A percentile compares a stretch with the other conserved stretches of the same genome.
phyloP scores from a whole-genome alignment of 2,888 invertebrate genomes.

The Nipponacmea schrenckii region DNA sequence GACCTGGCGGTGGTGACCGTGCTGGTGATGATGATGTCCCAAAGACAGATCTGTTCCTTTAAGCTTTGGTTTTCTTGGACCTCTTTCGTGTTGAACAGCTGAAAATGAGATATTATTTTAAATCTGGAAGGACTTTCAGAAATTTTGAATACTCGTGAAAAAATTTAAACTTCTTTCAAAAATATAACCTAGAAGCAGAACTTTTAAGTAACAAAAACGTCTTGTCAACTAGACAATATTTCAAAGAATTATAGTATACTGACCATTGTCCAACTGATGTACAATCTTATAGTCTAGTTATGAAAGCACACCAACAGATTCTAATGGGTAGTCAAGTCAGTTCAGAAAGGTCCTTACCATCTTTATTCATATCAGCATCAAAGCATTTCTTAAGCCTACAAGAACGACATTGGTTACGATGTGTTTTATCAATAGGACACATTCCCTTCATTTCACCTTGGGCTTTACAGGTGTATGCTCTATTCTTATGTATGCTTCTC shows the following conservation, averaged over 20 bases:
- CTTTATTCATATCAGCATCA: conserved; percentile 94
- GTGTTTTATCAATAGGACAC: conserved; percentile 94
- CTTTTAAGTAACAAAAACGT: too few species aligned
- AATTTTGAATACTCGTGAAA: too few species aligned
- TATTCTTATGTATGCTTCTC: conserved; percentile 89
- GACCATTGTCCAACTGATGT: too few species aligned
- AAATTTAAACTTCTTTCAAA: too few species aligned
- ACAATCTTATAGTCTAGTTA: too few species aligned
- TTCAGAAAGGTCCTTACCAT: conserved; percentile 76
- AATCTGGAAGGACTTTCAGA: too few species aligned
- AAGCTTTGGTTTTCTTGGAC: conserved; percentile 90
- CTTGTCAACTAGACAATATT: too few species aligned
- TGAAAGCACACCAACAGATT: too few species aligned
- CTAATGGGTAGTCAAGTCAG: too few species aligned
- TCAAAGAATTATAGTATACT: too few species aligned
- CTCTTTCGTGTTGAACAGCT: conserved; percentile 98
- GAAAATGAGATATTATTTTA: conserved; percentile 63
- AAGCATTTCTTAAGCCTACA: conserved; percentile 91
- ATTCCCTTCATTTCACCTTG: conserved; percentile 84
- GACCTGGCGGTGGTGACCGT: not conserved
- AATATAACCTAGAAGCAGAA: too few species aligned
- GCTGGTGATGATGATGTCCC: not conserved
- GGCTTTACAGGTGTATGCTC: conserved; percentile 94
- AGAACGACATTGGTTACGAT: conserved; percentile 94
- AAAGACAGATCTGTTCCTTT: conserved; percentile 68